Evolutionary conservation across 1,140 invertebrate genomes (phyloP).

Genomic region (Formica selysi): DNA sequence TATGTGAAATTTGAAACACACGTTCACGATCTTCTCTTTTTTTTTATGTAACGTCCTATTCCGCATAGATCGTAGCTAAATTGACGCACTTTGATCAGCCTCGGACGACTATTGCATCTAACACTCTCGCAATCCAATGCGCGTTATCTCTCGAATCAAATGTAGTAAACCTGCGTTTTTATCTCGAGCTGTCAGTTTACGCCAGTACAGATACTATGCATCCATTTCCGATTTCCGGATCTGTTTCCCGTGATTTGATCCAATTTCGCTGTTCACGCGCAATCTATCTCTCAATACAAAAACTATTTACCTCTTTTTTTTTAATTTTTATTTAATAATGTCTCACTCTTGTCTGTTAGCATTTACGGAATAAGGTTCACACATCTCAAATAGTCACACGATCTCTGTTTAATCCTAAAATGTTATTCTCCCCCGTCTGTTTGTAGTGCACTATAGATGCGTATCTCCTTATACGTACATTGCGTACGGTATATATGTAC

Average conservation of each 20-base stretch:
- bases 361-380: slow-evolving; percentile 50
- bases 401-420: slow-evolving; percentile 57
- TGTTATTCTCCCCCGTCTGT: slow-evolving; percentile 18
- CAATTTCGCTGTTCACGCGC: slow-evolving; percentile 61
- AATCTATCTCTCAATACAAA: slow-evolving; percentile 78
- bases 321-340: slow-evolving; percentile 70
- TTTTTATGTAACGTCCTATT: not conserved
- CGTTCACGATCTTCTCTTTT: slow-evolving; percentile 59
- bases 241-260: slow-evolving; percentile 60
- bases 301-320: slow-evolving; percentile 74
- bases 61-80: slow-evolving; percentile 23
- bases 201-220: slow-evolving; percentile 41
- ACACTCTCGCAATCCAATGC: not conserved
- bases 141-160: not conserved
- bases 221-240: slow-evolving; percentile 83
- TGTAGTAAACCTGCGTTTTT: not conserved
- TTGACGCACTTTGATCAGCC: slow-evolving; percentile 32
- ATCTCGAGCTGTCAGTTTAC: slow-evolving; percentile 5
- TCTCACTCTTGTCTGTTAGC: slow-evolving; percentile 74
- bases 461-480: slow-evolving; percentile 24
- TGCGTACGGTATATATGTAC: slow-evolving; percentile 49
- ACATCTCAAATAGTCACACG: slow-evolving; percentile 37
- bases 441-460: slow-evolving; percentile 52
- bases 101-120: slow-evolving; percentile 50
- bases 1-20: slow-evolving; percentile 73